Evolutionary conservation across 2,797 vertebrate genomes (phyloP), one percentile per base, ranked within the genome.

Genomic region (Argya squamiceps): DNA sequence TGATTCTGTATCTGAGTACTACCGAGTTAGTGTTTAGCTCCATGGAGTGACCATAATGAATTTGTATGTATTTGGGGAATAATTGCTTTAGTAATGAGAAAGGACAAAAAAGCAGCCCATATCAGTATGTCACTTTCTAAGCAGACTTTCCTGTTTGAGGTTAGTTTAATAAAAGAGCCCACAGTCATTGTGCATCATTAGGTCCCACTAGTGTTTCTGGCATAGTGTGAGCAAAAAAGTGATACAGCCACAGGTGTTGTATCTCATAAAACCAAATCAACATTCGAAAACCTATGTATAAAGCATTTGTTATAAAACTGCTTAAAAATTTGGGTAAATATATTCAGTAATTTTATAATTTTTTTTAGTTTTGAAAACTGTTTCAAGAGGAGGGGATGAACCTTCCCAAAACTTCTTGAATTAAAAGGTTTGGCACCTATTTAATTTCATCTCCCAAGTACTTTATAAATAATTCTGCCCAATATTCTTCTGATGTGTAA

Each of bases 1-100:
- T 78, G 84, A 90, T 93, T 93, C 71, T 53, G 62, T 92, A 96
- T 95, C 88, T 94, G 44, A 87, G n/a, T 80, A 44, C 75, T 80
- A 77, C 88, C 88, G 63, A 52, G 84, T 65, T 41, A 43, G 5
- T 78, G 46, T 53, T 93, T 77, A 93, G 32, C 52, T 93, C 49
- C 32, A 41, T 29, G n/a, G 56, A 79, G 67, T 75, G 69, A 56
- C 84, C 76, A 82, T 74, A 91, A 87, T 65, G 85, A 95, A 75
- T 41, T 34, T 52, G 21, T 39, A 29, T 43, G 26, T 85, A 63
- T 78, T 84, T 83, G 73, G 69, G 53, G 62, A 68, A 26, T 80
- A 96, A 92, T 46, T 94, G 86, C n/a, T 82, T 89, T 65, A 53
- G 23, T 69, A 93, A 94, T 75, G 64, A 83, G 77, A 89, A 76